Conservation (phyloP, 2,797 vertebrate species). For the Okamejei kenojei region DNA sequence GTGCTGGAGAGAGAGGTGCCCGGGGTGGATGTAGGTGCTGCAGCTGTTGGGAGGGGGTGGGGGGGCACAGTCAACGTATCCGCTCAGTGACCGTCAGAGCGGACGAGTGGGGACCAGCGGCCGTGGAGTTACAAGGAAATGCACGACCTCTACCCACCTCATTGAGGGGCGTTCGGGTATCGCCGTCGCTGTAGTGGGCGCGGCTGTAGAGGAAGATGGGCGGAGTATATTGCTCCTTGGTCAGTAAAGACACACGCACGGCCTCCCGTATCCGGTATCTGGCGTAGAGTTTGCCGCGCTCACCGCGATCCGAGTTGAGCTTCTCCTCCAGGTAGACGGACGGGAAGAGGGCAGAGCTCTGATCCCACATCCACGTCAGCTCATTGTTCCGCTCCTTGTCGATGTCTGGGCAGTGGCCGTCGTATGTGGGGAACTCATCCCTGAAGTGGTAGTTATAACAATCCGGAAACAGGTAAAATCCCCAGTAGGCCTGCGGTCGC, state of each 20-base stretch:
- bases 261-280: not conserved
- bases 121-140: too few species aligned
- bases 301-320: not conserved
- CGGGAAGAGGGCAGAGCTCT: not conserved
- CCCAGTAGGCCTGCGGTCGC: not conserved
- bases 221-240: not conserved
- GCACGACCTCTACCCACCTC: not conserved
- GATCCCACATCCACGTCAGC: not conserved
- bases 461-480: slow-evolving; percentile 32
- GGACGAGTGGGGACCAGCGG: too few species aligned
- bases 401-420: not conserved
- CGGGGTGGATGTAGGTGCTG: too few species aligned
- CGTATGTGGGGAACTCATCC: not conserved
- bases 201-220: not conserved
- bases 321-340: slow-evolving; percentile 15
- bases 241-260: not conserved
- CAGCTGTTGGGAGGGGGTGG: too few species aligned
- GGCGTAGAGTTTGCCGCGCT: not conserved
- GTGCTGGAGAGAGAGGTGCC: too few species aligned
- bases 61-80: too few species aligned
- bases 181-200: not conserved
- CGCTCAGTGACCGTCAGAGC: too few species aligned
- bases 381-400: not conserved
- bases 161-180: not conserved
- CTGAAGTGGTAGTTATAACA: slow-evolving; percentile 32